Evolutionary conservation across 53 echinoderm and acorn worm genomes (phyloP).

Genomic region (Mesocentrotus franciscanus): DNA sequence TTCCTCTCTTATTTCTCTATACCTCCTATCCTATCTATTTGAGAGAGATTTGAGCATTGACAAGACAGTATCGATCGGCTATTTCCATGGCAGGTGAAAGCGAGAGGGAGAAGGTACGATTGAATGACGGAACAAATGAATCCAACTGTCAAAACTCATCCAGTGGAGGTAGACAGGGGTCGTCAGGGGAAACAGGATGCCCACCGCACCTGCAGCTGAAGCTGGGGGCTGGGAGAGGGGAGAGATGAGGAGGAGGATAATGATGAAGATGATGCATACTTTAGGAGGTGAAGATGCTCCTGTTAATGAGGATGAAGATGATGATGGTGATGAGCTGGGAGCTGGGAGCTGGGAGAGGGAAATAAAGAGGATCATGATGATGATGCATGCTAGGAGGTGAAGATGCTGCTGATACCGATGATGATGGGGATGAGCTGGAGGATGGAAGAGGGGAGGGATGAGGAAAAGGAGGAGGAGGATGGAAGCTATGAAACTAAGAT

Average conservation of each 20-base stretch:
- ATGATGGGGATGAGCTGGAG: neutral
- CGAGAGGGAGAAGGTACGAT: constrained; percentile 52
- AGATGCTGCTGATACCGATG: neutral
- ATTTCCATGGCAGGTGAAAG: constrained; percentile 68
- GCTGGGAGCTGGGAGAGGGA: neutral
- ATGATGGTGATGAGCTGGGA: neutral
- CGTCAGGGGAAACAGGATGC: constrained; percentile 60
- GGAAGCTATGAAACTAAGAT: neutral
- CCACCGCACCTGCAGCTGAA: constrained; percentile 63
- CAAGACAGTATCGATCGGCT: constrained; percentile 60
- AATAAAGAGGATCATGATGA: neutral
- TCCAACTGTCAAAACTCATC: constrained; percentile 71
- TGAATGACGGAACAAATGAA: constrained; percentile 69
- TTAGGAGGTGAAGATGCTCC: neutral
- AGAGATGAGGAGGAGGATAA: neutral
- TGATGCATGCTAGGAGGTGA: neutral
- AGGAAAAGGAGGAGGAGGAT: neutral
- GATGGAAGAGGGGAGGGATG: neutral
- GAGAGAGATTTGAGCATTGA: constrained; percentile 28
- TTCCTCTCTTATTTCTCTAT: neutral
- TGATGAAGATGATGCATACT: neutral
- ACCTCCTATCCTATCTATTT: constrained; percentile 37
- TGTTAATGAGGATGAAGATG: neutral
- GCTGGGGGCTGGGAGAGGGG: constrained; percentile 35
- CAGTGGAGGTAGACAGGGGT: constrained; percentile 46